phyloP scores from a whole-genome alignment of 1,140 invertebrate genomes.

The Drosophila tristis region DNA sequence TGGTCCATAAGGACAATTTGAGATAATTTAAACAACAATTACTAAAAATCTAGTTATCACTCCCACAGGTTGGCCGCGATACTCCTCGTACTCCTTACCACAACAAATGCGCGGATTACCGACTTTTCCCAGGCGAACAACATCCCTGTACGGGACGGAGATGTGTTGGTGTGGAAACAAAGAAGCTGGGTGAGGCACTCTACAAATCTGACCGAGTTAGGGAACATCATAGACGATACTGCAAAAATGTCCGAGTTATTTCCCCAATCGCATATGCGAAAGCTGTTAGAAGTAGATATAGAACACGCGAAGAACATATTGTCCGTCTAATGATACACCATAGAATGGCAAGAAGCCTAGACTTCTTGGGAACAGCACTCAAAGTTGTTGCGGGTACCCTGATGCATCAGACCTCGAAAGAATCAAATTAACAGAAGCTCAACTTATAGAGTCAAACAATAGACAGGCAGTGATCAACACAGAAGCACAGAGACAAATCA shows the following conservation, averaged over 20 bases:
- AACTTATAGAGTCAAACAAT: conserved; percentile 3
- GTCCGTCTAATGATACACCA: conserved; percentile 2
- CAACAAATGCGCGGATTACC: conserved; percentile 17
- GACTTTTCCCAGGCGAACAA: conserved; percentile 35
- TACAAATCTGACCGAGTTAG: conserved; percentile 15
- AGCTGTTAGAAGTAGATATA: conserved; percentile 10
- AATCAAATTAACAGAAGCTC: conserved; percentile 5
- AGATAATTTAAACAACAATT: no score
- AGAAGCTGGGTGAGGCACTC: conserved; percentile 13
- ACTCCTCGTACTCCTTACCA: not conserved
- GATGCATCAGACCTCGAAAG: conserved; percentile 7
- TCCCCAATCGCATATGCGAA: conserved; percentile 8
- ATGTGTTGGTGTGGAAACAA: conserved; percentile 13
- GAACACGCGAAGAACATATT: conserved; percentile 4
- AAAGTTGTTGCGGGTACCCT: conserved; percentile 13
- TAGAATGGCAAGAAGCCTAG: no score
- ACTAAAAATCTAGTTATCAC: no score
- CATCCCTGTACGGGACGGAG: conserved; percentile 10
- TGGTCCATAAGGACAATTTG: no score
- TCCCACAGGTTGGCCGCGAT: no score
- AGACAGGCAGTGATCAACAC: no score
- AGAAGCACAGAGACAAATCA: no score
- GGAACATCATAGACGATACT: conserved; percentile 14
- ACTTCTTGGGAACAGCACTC: conserved; percentile 5
- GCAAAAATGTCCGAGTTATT: conserved; percentile 1